Evolutionary conservation across 2,888 invertebrate species (phyloP), one percentile per base, ranked within the genome.

Genomic region (Acleris laterana): DNA sequence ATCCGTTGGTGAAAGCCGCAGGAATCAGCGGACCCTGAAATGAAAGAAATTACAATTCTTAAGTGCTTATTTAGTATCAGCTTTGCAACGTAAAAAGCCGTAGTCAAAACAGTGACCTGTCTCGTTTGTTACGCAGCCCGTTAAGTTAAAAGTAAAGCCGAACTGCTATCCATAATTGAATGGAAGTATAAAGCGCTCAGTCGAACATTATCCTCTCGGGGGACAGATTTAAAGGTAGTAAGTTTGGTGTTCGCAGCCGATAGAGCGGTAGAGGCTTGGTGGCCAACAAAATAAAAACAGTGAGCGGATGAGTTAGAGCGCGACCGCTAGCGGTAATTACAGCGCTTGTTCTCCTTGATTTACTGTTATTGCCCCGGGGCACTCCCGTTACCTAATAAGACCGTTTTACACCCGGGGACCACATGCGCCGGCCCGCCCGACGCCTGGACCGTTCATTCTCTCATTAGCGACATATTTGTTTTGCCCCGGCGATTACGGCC

Each of bases 1-100:
- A 98, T 94, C 98, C 98, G 95, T 98, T 98, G 95, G 98, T 98
- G 95, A 98, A 98, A 94, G 98, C 98, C 94, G 98, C 98, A 94
- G 98, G 98, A 95, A 98, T 98, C 95, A 98, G 95, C 90, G 98
- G 97, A 89, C 98, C 98, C 98, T 98, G 96, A 75, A 96, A 96
- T 88, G 89, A 79, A 79, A 76, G 78, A 72, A 68, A 72, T 72
- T n/a, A 17, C 32, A 13, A 16, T 42, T 22, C 42, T 46, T 65
- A 32, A 65, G 19, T 51, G 49, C 17, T 19, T 20, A 50, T 57
- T 42, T 52, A 28, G n/a, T 25, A n/a, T 22, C 22, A 48, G 50
- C 17, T 56, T 25, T 50, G 16, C 25, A 16, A 22, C 22, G 6
- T 50, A 25, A 19, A 16, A 16, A 25, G 44, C 11, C 3, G n/a